Evolutionary conservation across 64 coral and sea anemone species (phyloP), one percentile per base, ranked within the genome.

Genomic region (Dendrophyllia cribrosa): DNA sequence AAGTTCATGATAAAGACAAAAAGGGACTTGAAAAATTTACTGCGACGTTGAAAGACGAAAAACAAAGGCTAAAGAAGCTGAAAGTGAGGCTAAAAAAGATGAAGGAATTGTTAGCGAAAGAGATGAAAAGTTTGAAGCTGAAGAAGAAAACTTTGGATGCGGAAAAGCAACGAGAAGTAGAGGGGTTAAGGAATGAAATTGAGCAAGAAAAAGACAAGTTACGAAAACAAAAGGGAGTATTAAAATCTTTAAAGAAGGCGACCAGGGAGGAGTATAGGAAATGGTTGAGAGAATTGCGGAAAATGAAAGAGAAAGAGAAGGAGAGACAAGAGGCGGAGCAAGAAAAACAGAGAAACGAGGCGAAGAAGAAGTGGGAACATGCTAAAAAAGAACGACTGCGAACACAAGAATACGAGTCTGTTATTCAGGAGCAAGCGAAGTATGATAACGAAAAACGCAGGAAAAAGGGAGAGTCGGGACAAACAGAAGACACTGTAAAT

Each of bases 121-220:
- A 86, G 62, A 87, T 24, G 16, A 66, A 58, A 67, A 56, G n/a
- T 2, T 21, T 68, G 6, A 87, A 87, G 50, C 4, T 75, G 1
- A 86, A 64, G 55, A 76, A 87, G 43, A 86, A 79, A 23, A 44
- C 73, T 50, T 49, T 75, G 6, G 52, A 87, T 20, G 78, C 60
- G 26, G 26, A 72, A 9, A 79, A 91, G 67, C 63, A 25, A n/a
- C 83, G 75, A 34, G 89, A 79, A 7, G 22, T 53, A 3, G 26
- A 75, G 12, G 15, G 74, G n/a, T 43, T 87, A 25, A 86, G 75
- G 26, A 62, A 22, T 13, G 61, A 77, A 15, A 74, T 93, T 17
- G 51, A n/a, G 44, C 23, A 86, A 11, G 91, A 93, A 50, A 93
- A 93, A 65, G 63, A 75, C n/a, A 86, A 68, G 50, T 62, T 93